Evolutionary conservation across 2,888 invertebrate genomes (phyloP), one percentile per base, ranked within the genome.

Genomic region (Drymonia ruficornis): DNA sequence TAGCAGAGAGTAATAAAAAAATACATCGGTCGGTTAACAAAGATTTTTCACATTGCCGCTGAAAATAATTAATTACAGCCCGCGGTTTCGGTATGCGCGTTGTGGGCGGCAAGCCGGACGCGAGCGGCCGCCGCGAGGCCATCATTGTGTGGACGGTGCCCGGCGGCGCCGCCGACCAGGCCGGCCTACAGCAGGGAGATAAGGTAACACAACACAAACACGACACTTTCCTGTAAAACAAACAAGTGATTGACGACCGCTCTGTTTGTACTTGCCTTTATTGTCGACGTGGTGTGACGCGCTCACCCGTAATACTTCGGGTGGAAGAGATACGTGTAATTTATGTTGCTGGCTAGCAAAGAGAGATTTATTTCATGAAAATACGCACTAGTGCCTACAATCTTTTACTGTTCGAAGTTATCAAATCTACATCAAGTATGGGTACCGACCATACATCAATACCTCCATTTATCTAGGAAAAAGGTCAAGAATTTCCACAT

Each of bases 51-150:
- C 28, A 28, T 23, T 28, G 28, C 60, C 52, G 63, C 59, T 65
- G 63, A 55, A 63, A 72, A 72, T 75, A 59, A 74, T 71, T 60
- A 65, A 74, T 78, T 74, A 61, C 87, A 96, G 97, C 97, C 65
- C 96, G 97, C 68, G 98, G 98, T 55, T 97, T 98, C 80, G 98
- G 98, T 34, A 97, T 99, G 97, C 94, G 98, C 62, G 97, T 98
- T 28, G 98, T 98, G 46, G 98, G 98, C 16, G 98, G 98, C 29
- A 98, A 98, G 86, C 96, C 96, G 31, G 96, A 96, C 56, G 94
- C 95, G 31, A 97, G 97, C 84, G 98, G 98, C 6, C 95, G 96
- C 38, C 95, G 98, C 64, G 97, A 97, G 84, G 98, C 98, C 47
- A 96, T 97, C 83, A 96, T 98, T 79, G 97, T 98, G 56, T 98